Evolutionary conservation across 2,888 invertebrate species (phyloP), one percentile per base, ranked within the genome.

Genomic region (Pterostichus niger): DNA sequence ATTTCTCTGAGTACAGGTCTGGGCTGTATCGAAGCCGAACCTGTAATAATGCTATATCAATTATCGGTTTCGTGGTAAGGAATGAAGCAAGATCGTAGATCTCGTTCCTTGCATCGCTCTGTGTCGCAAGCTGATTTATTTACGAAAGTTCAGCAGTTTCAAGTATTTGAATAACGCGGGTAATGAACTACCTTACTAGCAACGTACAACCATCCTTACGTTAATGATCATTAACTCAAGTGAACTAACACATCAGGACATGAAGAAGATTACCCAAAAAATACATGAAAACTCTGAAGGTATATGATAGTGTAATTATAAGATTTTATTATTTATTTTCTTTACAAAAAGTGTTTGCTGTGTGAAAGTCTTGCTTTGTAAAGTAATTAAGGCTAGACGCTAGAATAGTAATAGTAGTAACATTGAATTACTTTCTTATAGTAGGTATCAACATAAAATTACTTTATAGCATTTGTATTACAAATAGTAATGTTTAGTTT

Each of bases 71-170:
- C 24, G 24, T 24, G 24, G 64, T 13, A 35, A 35, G 35, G 35
- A 35, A 13, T 64, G 35, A 35, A 13, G 64, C 13, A 13, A 35
- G n/a, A 2, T 49, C n/a, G n/a, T 5, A 1, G 49, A n/a, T 35
- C 31, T 11, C 35, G 64, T 64, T 11, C 35, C 33, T 64, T 64
- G 35, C 64, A 35, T 35, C 35, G 64, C 35, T 35, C 13, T 35
- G 13, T 64, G 64, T 10, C 64, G 64, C 35, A 64, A 35, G 64
- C 64, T 64, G 64, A 64, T 64, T 64, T 64, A 64, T 64, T 35
- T 64, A 35, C 35, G 64, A 64, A 64, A 64, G 64, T 64, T 64
- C 64, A 64, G 64, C 64, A 35, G 64, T 35, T 64, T 64, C 64
- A 64, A 64, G 35, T 64, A 64, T 64, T 64, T 35, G 64, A 64